These are phyloP conservation scores for Drosophila subpulchrella DNA, from an alignment of 1,140 invertebrate species.

Conservation along the genomic window DNA sequence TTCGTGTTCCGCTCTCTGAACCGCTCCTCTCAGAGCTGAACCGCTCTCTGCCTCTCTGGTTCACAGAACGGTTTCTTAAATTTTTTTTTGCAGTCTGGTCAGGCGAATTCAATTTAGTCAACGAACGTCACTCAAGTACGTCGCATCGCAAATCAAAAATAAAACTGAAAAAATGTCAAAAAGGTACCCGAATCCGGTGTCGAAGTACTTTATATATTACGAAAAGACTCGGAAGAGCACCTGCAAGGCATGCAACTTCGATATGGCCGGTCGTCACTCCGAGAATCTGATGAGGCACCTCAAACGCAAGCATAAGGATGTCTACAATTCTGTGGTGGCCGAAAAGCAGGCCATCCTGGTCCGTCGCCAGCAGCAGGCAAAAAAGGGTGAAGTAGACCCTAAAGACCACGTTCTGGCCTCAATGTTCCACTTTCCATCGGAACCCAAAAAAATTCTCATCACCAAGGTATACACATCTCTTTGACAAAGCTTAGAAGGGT, in stretches of 20 bases:
- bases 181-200: conserved; percentile 50
- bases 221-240: conserved; percentile 54
- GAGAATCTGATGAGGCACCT: conserved; percentile 64
- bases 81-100: conserved; percentile 21
- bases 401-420: neutral
- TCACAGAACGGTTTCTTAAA: conserved; percentile 10
- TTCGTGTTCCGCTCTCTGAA: conserved; percentile 44
- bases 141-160: conserved; percentile 9
- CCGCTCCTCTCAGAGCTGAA: conserved; percentile 40
- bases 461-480: neutral
- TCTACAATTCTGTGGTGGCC: conserved; percentile 35
- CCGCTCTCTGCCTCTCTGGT: conserved; percentile 33
- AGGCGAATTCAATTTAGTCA: conserved; percentile 30
- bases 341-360: conserved; percentile 29
- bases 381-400: neutral
- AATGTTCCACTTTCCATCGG: neutral
- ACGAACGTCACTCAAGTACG: conserved; percentile 44
- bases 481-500: too few relatives aligned
- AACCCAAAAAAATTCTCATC: neutral
- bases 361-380: neutral
- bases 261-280: conserved; percentile 60
- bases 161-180: conserved; percentile 31
- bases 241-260: conserved; percentile 52
- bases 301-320: conserved; percentile 48
- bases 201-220: conserved; percentile 51